phyloP scores from a whole-genome alignment of 1,140 invertebrate genomes.

The Rhysida immarginata region DNA sequence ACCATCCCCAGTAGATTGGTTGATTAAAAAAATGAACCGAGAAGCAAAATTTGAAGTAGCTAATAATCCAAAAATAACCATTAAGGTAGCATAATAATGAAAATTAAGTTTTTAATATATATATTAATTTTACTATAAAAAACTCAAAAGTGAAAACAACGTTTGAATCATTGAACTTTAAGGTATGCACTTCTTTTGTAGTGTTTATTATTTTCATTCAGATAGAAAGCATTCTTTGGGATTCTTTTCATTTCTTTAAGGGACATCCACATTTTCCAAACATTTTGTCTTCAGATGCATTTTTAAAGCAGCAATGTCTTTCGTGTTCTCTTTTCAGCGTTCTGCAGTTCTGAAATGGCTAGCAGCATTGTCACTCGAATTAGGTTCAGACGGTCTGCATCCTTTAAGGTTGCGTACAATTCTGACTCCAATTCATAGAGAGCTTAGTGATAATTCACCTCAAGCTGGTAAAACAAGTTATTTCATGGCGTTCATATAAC shows the following conservation, averaged over 20 bases:
- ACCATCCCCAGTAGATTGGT: slow-evolving; percentile 36
- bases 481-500: neutral
- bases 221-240: too few species aligned
- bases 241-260: too few species aligned
- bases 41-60: slow-evolving; percentile 56
- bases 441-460: slow-evolving; percentile 26
- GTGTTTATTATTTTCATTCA: too few species aligned
- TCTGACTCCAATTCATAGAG: slow-evolving; percentile 48
- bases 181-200: too few species aligned
- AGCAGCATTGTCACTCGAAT: slow-evolving; percentile 42
- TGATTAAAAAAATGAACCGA: slow-evolving; percentile 47
- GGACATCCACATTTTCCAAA: too few species aligned
- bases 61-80: slow-evolving; percentile 29
- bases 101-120: slow-evolving; percentile 2
- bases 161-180: too few species aligned
- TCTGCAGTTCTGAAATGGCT: slow-evolving; percentile 52
- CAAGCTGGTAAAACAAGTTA: slow-evolving; percentile 17
- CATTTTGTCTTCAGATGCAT: too few species aligned
- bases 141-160: too few species aligned
- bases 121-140: too few species aligned
- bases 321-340: slow-evolving; percentile 41
- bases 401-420: slow-evolving; percentile 22
- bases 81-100: slow-evolving; percentile 36
- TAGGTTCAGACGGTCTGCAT: slow-evolving; percentile 36
- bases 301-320: too few species aligned